These are phyloP conservation scores for Paratrypauchen microcephalus DNA, from an alignment of 2,797 vertebrate genomes.

Conservation along the genomic window DNA sequence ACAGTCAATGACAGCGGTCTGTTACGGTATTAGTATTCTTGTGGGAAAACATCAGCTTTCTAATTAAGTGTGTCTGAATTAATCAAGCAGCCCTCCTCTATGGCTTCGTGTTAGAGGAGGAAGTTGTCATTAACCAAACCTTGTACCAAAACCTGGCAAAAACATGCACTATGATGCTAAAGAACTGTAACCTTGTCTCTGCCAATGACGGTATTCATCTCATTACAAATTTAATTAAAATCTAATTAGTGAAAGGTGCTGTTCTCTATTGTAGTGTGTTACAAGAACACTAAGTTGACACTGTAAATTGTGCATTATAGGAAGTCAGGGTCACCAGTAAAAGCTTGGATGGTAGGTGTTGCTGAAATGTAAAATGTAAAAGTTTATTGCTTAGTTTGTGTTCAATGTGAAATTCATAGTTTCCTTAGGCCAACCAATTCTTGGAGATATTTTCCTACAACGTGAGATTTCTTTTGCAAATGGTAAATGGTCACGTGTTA, in stretches of 20 bases:
- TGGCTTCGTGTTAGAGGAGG: constrained; percentile 52
- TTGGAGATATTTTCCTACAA: too few relatives aligned
- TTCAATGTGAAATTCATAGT: too few relatives aligned
- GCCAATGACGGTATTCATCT: constrained; percentile 56
- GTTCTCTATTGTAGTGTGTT: neutral
- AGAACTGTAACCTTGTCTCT: constrained; percentile 50
- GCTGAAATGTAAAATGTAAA: too few relatives aligned
- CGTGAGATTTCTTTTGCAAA: too few relatives aligned
- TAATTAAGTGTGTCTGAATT: constrained; percentile 81
- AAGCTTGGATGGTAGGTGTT: neutral
- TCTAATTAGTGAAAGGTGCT: constrained; percentile 58
- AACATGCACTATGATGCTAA: constrained; percentile 47
- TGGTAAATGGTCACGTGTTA: too few relatives aligned
- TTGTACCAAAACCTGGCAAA: constrained; percentile 3
- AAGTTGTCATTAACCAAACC: constrained; percentile 44
- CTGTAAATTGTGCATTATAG: neutral
- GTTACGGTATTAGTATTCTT: constrained; percentile 68
- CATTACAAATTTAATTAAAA: constrained; percentile 79
- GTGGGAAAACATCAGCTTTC: constrained; percentile 74
- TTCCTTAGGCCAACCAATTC: too few relatives aligned
- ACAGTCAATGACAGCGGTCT: constrained; percentile 70
- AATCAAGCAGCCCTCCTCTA: constrained; percentile 69
- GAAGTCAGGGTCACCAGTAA: neutral
- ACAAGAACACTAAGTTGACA: neutral
- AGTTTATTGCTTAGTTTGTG: too few relatives aligned